These are phyloP conservation scores for Oxyura jamaicensis DNA, from an alignment of 2,113 vertebrate species.

Conservation along the genomic window DNA sequence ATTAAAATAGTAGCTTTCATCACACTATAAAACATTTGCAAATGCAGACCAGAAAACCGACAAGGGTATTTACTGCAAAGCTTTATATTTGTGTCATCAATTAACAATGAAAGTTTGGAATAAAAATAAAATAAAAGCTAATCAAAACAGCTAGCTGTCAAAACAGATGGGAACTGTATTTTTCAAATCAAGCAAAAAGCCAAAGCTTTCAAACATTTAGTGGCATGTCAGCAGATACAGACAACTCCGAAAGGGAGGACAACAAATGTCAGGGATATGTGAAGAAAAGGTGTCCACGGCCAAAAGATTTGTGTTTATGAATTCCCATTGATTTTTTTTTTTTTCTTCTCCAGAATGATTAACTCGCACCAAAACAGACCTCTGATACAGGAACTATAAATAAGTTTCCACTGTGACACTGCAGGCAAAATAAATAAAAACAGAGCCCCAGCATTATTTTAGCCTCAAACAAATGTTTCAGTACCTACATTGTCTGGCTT, in stretches of 20 bases:
- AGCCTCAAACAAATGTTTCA: conserved; percentile 55
- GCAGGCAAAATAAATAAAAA: conserved; percentile 60
- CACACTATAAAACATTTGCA: conserved; percentile 39
- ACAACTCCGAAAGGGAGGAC: conserved; percentile 11
- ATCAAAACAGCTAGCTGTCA: conserved; percentile 61
- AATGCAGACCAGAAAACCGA: conserved; percentile 25
- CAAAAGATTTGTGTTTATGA: background rate
- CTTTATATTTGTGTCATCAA: conserved; percentile 58
- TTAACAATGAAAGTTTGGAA: conserved; percentile 56
- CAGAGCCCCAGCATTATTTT: conserved; percentile 39
- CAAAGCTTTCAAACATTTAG: conserved; percentile 34
- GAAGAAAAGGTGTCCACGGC: background rate
- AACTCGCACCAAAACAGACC: conserved; percentile 21
- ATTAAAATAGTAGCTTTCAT: conserved; percentile 37
- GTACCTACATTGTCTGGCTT: conserved; percentile 52
- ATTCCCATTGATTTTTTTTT: background rate
- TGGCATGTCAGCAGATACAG: conserved; percentile 9
- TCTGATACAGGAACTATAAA: conserved; percentile 2
- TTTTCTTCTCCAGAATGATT: background rate
- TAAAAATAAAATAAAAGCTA: conserved; percentile 57
- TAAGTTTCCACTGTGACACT: background rate
- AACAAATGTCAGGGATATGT: background rate
- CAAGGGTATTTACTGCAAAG: conserved; percentile 48
- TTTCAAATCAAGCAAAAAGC: conserved; percentile 56
- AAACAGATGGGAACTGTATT: conserved; percentile 63